phyloP scores from a whole-genome alignment of 2,888 invertebrate genomes.

The Tetragonula carbonaria region DNA sequence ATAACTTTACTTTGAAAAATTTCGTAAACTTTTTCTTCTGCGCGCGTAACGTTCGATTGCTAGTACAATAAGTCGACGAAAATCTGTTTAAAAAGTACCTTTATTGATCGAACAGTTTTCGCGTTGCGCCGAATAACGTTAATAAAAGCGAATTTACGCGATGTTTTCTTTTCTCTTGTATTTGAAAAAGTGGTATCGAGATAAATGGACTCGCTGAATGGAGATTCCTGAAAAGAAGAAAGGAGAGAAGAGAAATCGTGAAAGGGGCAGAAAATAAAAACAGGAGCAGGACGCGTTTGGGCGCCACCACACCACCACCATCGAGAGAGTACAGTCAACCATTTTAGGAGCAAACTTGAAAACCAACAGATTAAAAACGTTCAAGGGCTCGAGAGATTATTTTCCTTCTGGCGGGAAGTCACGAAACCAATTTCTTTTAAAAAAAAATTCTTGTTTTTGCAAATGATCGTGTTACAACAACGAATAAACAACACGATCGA shows the following conservation, averaged over 20 bases:
- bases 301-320: neutral
- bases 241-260: neutral
- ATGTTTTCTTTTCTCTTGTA: neutral
- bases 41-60: too few species aligned
- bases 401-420: neutral
- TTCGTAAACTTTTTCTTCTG: too few species aligned
- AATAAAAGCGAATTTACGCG: neutral
- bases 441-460: too few species aligned
- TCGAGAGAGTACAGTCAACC: slow-evolving; percentile 10
- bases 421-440: neutral
- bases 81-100: neutral
- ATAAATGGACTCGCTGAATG: slow-evolving; percentile 32
- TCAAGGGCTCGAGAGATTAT: slow-evolving; percentile 55
- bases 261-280: slow-evolving; percentile 18
- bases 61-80: too few species aligned
- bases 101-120: neutral
- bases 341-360: slow-evolving; percentile 48
- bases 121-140: neutral
- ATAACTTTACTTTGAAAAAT: too few species aligned
- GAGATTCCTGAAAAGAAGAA: slow-evolving; percentile 15
- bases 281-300: slow-evolving; percentile 24
- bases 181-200: neutral
- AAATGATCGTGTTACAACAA: neutral
- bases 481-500: neutral
- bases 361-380: slow-evolving; percentile 60